A percentile compares a stretch with the other conserved stretches of the same genome.
Conservation (phyloP, 2,797 vertebrate species). For the Typhlichthys eigenmanni region DNA sequence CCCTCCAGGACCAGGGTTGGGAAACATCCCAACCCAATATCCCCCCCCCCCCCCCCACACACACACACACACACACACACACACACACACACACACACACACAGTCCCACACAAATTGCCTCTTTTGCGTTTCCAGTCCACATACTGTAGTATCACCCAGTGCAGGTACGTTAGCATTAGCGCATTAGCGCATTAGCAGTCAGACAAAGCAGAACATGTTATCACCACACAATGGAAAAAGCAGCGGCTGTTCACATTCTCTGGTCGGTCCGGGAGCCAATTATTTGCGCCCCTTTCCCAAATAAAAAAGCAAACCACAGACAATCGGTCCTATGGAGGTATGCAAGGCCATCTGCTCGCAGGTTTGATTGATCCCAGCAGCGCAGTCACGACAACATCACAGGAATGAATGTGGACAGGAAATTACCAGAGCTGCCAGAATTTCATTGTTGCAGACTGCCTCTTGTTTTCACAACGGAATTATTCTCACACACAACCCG, state of each 20-base stretch:
- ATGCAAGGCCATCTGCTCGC: conserved; percentile 64
- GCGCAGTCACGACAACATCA: conserved; percentile 69
- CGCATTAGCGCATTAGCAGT: conserved; percentile 31
- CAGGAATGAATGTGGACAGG: conserved; percentile 58
- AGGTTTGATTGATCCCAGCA: conserved; percentile 69
- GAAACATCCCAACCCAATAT: too few species aligned
- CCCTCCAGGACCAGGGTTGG: too few species aligned
- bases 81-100: too few species aligned
- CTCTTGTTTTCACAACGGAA: conserved; percentile 67
- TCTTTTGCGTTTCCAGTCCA: too few species aligned
- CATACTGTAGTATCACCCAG: neutral
- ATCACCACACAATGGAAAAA: conserved; percentile 26
- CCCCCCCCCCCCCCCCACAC: too few species aligned
- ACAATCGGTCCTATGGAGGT: conserved; percentile 59
- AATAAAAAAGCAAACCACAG: conserved; percentile 39
- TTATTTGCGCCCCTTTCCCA: conserved; percentile 45
- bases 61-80: too few species aligned
- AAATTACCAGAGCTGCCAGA: conserved; percentile 72
- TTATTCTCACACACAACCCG: conserved; percentile 51
- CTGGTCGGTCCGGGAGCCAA: conserved; percentile 58
- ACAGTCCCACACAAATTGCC: too few species aligned
- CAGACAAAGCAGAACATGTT: conserved; percentile 35
- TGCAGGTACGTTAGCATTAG: conserved; percentile 21
- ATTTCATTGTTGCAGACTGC: conserved; percentile 62
- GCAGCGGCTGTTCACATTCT: conserved; percentile 59